phyloP scores from a whole-genome alignment of 1,140 invertebrate genomes.

The Phenacoccus solenopsis region DNA sequence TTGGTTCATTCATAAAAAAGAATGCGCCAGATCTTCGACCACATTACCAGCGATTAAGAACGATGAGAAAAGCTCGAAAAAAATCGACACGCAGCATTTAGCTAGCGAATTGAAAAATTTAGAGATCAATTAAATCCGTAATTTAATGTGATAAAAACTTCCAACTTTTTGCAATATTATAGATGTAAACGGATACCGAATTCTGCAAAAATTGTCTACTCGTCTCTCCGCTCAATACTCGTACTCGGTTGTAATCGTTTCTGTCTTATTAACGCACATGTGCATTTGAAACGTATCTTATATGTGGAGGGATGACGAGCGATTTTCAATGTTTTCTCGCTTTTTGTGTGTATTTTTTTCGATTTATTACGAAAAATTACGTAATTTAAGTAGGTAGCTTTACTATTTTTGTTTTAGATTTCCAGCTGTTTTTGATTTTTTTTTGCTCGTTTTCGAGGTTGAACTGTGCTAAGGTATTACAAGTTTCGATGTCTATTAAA shows the following conservation, averaged over 20 bases:
- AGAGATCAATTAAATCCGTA: neutral
- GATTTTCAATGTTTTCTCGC: neutral
- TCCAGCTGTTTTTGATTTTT: neutral
- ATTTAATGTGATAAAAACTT: neutral
- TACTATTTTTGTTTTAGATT: neutral
- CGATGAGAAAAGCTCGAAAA: neutral
- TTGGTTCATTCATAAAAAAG: slow-evolving; percentile 93
- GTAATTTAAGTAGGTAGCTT: neutral
- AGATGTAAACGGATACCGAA: neutral
- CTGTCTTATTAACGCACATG: neutral
- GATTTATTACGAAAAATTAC: neutral
- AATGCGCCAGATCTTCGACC: slow-evolving; percentile 35
- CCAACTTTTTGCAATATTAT: neutral
- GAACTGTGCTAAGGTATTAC: no score
- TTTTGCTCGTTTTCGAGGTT: no score
- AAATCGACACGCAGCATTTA: neutral
- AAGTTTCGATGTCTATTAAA: no score
- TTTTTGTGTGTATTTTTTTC: neutral
- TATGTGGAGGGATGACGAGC: neutral
- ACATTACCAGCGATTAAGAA: neutral
- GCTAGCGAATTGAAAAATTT: neutral
- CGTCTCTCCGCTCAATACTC: neutral
- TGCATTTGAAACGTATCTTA: neutral
- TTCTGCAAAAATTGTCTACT: neutral
- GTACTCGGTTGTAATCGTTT: neutral